Base-by-base conservation (phyloP, 2,888 invertebrate genomes). In the Cheiracanthium punctorium region DNA sequence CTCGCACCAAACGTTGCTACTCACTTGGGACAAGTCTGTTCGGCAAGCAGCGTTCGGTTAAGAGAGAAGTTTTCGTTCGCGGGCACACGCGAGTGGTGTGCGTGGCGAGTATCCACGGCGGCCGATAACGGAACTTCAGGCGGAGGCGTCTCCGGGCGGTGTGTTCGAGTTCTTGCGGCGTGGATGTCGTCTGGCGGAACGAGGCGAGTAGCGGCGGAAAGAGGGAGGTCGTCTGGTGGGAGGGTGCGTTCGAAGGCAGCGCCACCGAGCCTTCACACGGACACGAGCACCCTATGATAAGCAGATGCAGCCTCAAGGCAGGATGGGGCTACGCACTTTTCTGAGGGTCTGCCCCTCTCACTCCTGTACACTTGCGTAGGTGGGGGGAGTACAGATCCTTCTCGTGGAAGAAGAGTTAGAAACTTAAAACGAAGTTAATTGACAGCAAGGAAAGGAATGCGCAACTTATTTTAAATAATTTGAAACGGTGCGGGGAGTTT, bases 191-290 rank as follows among this genome's bases (percentile, higher is more conserved):
- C 58, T 48, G n/a, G 48, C 58, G 58, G 58, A 58, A 24, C 58
- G 58, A 58, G 58, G 58, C 58, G 58, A 58, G 58, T 58, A n/a
- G 58, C 58, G 24, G 58, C 24, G 58, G 58, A 58, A 58, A 24
- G 58, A 58, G 58, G 58, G 58, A 58, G 81, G 75, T 69, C 69
- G 82, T 75, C 64, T 75, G 75, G 75, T 58, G 33, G 79, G 70
- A 74, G 65, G 67, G 75, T 69, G 64, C 33, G 28, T 24, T n/a
- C 75, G 75, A 70, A 37, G 24, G 41, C 82, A 75, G 82, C 82
- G 82, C 82, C 82, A 14, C 67, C 82, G 58, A 58, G 17, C 58
- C 1, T 7, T 17, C 58, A 24, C 7, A 48, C 43, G 10, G 17
- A 10, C 43, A 48, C 43, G 5, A 7, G 17, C 43, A 17, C 43